Percentiles rank a stretch among this genome's conserved stretches.
These are phyloP conservation scores for Operophtera brumata DNA, from an alignment of 2,888 invertebrate species.

Conservation along the genomic window DNA sequence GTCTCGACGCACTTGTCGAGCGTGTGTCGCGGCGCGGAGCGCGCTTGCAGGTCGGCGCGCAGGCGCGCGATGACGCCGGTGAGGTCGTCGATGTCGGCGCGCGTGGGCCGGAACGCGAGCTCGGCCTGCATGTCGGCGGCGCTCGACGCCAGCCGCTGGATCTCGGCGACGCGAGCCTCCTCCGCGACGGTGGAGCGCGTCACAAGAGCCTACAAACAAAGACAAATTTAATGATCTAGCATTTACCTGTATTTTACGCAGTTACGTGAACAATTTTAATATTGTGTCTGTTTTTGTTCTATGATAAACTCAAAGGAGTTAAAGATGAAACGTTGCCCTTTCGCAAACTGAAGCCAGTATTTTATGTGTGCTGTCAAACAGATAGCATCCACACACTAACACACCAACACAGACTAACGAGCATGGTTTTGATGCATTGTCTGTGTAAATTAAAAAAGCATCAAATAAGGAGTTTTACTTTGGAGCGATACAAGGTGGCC, in stretches of 20 bases:
- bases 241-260: neutral
- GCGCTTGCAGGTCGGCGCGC: constrained; percentile 52
- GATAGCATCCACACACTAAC: too few relatives aligned
- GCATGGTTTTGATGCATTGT: too few relatives aligned
- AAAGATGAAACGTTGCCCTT: too few relatives aligned
- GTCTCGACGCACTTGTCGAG: constrained; percentile 42
- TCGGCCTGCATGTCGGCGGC: constrained; percentile 79
- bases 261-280: too few relatives aligned
- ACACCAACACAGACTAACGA: too few relatives aligned
- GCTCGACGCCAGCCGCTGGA: constrained; percentile 74
- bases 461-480: too few relatives aligned
- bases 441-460: too few relatives aligned
- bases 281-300: too few relatives aligned
- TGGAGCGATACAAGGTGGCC: too few relatives aligned
- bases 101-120: constrained; percentile 81
- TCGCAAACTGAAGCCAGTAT: too few relatives aligned
- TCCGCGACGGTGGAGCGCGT: constrained; percentile 74
- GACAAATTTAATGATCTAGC: neutral
- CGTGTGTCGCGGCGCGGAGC: constrained; percentile 42
- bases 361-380: too few relatives aligned
- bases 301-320: too few relatives aligned
- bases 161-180: constrained; percentile 79
- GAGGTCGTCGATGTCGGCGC: constrained; percentile 80
- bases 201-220: constrained; percentile 58
- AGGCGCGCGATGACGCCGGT: constrained; percentile 63